Percentiles rank a stretch among this genome's conserved stretches.
phyloP scores from a whole-genome alignment of 1,140 invertebrate genomes.

The Odontomachus brunneus region DNA sequence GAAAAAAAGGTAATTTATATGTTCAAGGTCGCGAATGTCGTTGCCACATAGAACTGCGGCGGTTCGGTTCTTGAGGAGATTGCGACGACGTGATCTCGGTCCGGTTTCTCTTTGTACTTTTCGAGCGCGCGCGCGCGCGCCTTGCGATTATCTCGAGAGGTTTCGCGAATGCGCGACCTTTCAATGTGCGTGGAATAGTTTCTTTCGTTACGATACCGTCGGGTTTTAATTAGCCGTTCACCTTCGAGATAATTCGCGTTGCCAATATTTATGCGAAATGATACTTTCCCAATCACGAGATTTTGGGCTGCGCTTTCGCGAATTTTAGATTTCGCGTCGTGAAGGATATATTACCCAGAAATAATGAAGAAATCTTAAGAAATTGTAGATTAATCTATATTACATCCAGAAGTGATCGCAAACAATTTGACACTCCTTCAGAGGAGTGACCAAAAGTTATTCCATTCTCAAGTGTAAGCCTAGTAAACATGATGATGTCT shows the following conservation, averaged over 20 bases:
- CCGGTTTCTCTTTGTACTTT: not conserved
- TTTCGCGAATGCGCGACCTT: constrained; percentile 25
- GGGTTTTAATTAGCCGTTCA: constrained; percentile 45
- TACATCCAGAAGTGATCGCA: no score
- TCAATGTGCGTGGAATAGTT: constrained; percentile 12
- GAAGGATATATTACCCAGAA: no score
- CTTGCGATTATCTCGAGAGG: constrained; percentile 6
- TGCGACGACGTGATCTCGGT: constrained; percentile 21
- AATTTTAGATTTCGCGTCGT: constrained; percentile 8
- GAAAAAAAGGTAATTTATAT: constrained; percentile 63
- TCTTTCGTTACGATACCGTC: no score
- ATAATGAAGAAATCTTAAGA: no score
- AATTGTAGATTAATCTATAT: no score
- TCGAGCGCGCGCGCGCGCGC: no score
- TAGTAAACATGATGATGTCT: no score
- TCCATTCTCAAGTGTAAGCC: no score
- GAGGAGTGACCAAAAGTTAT: no score
- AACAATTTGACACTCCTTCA: no score
- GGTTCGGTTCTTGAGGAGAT: constrained; percentile 47
- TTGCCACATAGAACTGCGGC: not conserved
- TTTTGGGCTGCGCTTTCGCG: not conserved
- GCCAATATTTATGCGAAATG: not conserved
- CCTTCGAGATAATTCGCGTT: not conserved
- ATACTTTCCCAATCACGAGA: not conserved
- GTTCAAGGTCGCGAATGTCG: constrained; percentile 17